phyloP scores from a whole-genome alignment of 1,140 invertebrate genomes.

The Drosophila carrolli region DNA sequence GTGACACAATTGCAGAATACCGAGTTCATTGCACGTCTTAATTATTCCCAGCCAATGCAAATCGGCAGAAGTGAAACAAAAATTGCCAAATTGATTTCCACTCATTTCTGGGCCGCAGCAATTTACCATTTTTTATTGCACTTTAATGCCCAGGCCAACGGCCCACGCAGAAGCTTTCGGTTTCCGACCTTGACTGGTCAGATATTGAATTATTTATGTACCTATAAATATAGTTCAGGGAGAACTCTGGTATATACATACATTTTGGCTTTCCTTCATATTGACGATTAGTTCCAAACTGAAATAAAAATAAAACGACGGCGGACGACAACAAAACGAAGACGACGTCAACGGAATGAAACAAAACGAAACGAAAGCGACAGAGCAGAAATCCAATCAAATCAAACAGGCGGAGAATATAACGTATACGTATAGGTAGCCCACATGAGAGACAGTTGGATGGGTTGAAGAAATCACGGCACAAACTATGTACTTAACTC shows the following conservation, averaged over 20 bases:
- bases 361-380: slow-evolving; percentile 37
- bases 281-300: slow-evolving; percentile 69
- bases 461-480: slow-evolving; percentile 36
- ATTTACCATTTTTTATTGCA: slow-evolving; percentile 46
- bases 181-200: slow-evolving; percentile 69
- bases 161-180: slow-evolving; percentile 29
- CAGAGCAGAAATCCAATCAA: slow-evolving; percentile 48
- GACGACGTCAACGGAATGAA: slow-evolving; percentile 16
- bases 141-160: slow-evolving; percentile 43
- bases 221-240: slow-evolving; percentile 79
- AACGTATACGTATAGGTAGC: slow-evolving; percentile 55
- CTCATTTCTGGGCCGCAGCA: neutral
- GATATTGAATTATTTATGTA: slow-evolving; percentile 69
- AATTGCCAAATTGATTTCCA: slow-evolving; percentile 38
- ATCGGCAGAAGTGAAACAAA: slow-evolving; percentile 7
- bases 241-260: slow-evolving; percentile 38
- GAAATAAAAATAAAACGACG: slow-evolving; percentile 53
- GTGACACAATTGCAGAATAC: slow-evolving; percentile 66
- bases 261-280: slow-evolving; percentile 65
- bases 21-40: slow-evolving; percentile 47
- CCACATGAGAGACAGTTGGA: slow-evolving; percentile 46
- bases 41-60: slow-evolving; percentile 48
- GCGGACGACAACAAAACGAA: slow-evolving; percentile 44
- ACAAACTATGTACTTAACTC: slow-evolving; percentile 15
- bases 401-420: slow-evolving; percentile 54